A percentile compares a stretch with the other conserved stretches of the same genome.
These are phyloP conservation scores for Girardia tigrina DNA, from an alignment of 2,888 invertebrate genomes.

Conservation along the genomic window DNA sequence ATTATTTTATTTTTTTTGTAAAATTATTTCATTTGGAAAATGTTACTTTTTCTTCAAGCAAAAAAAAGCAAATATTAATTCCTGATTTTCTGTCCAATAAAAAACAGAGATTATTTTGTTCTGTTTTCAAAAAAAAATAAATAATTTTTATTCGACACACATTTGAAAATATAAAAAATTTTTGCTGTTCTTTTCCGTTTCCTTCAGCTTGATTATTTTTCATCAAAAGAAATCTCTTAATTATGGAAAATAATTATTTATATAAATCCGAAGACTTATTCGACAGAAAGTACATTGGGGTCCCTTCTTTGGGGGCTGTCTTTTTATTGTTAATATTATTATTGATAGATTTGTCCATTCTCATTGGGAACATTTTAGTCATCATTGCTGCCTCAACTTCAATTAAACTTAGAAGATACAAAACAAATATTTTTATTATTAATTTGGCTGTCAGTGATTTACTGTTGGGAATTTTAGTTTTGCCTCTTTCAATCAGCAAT, in stretches of 20 bases:
- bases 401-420: constrained; percentile 66
- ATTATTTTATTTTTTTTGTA: too few relatives aligned
- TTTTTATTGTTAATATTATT: neutral
- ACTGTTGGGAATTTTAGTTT: constrained; percentile 78
- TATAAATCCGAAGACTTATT: neutral
- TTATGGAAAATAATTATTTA: neutral
- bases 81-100: too few relatives aligned
- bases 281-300: neutral
- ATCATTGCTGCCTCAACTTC: constrained; percentile 78
- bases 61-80: too few relatives aligned
- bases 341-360: constrained; percentile 70
- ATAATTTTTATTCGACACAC: too few relatives aligned
- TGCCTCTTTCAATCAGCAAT: constrained; percentile 85
- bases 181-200: too few relatives aligned
- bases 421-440: constrained; percentile 89
- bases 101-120: too few relatives aligned
- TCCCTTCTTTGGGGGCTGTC: neutral
- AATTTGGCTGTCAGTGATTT: constrained; percentile 88
- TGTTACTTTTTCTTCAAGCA: too few relatives aligned
- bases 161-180: too few relatives aligned
- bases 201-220: too few relatives aligned
- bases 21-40: too few relatives aligned
- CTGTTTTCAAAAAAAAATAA: too few relatives aligned
- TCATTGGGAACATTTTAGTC: constrained; percentile 78
- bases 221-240: too few relatives aligned